A percentile compares a stretch with the other conserved stretches of the same genome.
Evolutionary conservation across 2,113 vertebrate species (phyloP).

Genomic region (Sebastes fasciatus): DNA sequence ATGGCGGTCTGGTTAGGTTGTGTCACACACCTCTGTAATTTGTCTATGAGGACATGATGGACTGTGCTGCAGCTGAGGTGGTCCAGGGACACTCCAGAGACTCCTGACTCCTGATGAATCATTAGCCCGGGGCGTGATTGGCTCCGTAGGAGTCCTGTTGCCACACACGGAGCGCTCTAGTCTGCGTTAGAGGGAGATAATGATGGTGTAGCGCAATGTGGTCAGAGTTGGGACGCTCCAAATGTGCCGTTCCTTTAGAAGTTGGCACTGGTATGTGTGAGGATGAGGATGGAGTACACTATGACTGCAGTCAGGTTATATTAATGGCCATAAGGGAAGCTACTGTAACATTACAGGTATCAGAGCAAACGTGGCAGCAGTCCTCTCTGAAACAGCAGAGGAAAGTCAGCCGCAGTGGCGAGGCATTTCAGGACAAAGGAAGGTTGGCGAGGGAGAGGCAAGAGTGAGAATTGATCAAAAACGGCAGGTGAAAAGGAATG

Average conservation of each 20-base stretch:
- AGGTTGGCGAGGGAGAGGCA: constrained; percentile 56
- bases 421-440: constrained; percentile 68
- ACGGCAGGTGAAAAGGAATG: constrained; percentile 84
- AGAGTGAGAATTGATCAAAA: constrained; percentile 80
- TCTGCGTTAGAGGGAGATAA: background rate
- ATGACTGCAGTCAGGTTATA: background rate
- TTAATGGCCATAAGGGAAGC: background rate
- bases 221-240: background rate
- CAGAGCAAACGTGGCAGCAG: constrained; percentile 5
- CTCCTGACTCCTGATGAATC: constrained; percentile 37
- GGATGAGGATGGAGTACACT: background rate
- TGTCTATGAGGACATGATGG: background rate
- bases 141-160: constrained; percentile 29
- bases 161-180: constrained; percentile 4
- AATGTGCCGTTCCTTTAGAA: background rate
- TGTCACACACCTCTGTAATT: constrained; percentile 32
- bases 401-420: constrained; percentile 52
- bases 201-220: background rate
- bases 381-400: constrained; percentile 25
- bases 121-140: constrained; percentile 29
- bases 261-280: background rate
- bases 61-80: background rate
- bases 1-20: constrained; percentile 28
- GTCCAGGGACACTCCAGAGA: constrained; percentile 21
- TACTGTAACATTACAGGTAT: background rate